Percentiles rank a stretch among this genome's conserved stretches.
phyloP scores from a whole-genome alignment of 2,113 vertebrate species.

The Ranitomeya variabilis region DNA sequence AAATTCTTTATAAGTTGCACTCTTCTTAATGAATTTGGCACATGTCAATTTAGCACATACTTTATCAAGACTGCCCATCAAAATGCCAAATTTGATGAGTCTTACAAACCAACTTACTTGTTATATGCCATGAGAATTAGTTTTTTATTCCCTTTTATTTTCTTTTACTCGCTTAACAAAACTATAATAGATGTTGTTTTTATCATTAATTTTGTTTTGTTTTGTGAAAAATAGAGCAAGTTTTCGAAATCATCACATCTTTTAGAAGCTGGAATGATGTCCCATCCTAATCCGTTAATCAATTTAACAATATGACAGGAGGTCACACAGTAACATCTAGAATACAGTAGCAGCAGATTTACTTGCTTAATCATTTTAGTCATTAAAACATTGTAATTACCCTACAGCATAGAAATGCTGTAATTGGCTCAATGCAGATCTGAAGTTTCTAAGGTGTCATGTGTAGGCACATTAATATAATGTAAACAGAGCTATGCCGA shows the following conservation, averaged over 20 bases:
- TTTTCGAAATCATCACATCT: constrained; percentile 30
- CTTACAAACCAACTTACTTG: too few relatives aligned
- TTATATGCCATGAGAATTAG: neutral
- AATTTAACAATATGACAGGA: constrained; percentile 40
- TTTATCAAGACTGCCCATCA: too few relatives aligned
- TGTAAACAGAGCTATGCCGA: neutral
- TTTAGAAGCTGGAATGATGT: constrained; percentile 17
- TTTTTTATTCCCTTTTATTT: neutral
- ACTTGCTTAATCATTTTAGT: constrained; percentile 23
- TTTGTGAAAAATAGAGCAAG: neutral
- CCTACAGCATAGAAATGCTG: constrained; percentile 2
- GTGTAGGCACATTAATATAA: neutral
- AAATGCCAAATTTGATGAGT: too few relatives aligned
- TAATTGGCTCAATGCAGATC: neutral
- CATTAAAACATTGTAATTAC: constrained; percentile 35
- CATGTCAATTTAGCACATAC: too few relatives aligned
- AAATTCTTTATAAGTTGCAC: too few relatives aligned
- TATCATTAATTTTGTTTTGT: constrained; percentile 23
- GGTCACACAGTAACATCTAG: constrained; percentile 33
- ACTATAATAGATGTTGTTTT: neutral
- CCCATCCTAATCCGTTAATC: constrained; percentile 34
- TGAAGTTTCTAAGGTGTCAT: neutral
- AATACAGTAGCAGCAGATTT: constrained; percentile 21
- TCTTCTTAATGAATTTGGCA: too few relatives aligned
- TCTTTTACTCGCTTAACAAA: constrained; percentile 1